A percentile compares a stretch with the other conserved stretches of the same genome.
Evolutionary conservation across 2,113 vertebrate species (phyloP).

Genomic region (Peromyscus californicus): DNA sequence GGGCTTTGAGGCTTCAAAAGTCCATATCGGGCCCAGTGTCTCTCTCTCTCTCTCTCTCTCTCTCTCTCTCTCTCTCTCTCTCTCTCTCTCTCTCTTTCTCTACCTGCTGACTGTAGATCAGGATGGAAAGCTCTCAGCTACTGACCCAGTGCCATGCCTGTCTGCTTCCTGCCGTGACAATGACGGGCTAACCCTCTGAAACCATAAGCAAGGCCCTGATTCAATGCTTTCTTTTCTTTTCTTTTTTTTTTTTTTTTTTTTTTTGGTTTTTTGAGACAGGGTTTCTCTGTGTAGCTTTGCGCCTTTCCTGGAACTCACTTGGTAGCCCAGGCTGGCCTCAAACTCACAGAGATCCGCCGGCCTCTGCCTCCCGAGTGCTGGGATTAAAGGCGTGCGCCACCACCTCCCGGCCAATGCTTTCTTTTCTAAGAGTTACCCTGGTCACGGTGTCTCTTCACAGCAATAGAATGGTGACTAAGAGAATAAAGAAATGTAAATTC

Average conservation of each 20-base stretch:
- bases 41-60: neutral
- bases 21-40: neutral
- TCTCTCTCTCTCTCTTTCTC: neutral
- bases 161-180: neutral
- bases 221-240: neutral
- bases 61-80: neutral
- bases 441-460: neutral
- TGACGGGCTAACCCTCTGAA: neutral
- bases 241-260: too few species aligned
- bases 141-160: neutral
- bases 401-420: too few species aligned
- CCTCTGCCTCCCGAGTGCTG: too few species aligned
- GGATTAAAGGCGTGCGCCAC: too few species aligned
- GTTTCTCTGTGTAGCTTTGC: too few species aligned
- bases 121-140: neutral
- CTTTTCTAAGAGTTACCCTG: neutral
- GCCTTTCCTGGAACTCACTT: too few species aligned
- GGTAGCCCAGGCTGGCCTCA: too few species aligned
- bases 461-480: neutral
- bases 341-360: too few species aligned
- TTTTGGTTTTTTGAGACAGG: too few species aligned
- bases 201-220: neutral
- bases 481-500: neutral
- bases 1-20: neutral
- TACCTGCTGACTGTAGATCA: neutral